phyloP scores from a whole-genome alignment of 2,888 invertebrate genomes.

The Synanthedon myopaeformis region DNA sequence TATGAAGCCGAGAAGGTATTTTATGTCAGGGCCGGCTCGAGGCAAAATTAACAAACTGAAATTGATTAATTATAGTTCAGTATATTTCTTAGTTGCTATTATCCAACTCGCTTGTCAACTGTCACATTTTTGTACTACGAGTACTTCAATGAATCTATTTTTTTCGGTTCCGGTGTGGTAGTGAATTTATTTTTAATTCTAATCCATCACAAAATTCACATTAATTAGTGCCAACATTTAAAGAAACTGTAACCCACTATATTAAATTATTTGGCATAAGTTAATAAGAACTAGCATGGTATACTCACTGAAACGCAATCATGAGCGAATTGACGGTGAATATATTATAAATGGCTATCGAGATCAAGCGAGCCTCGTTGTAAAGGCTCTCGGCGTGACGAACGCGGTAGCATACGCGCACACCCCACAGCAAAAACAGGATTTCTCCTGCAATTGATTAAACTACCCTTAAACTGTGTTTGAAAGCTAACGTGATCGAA shows the following conservation, averaged over 20 bases:
- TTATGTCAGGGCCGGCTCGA: conserved; percentile 89
- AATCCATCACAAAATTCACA: no score
- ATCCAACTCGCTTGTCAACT: no score
- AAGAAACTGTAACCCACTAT: no score
- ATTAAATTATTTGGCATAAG: no score
- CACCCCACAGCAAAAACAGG: conserved; percentile 86
- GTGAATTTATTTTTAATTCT: no score
- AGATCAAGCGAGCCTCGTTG: conserved; percentile 93
- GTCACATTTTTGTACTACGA: no score
- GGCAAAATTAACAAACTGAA: conserved; percentile 87
- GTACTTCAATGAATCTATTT: neutral
- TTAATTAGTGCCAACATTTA: no score
- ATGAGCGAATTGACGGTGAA: conserved; percentile 92
- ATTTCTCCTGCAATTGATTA: conserved; percentile 73
- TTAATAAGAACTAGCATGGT: no score
- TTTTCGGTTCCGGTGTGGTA: no score
- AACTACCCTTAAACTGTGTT: neutral
- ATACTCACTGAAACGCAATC: conserved; percentile 92
- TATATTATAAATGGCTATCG: conserved; percentile 95
- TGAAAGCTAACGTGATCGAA: neutral
- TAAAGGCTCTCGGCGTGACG: conserved; percentile 92
- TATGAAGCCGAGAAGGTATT: conserved; percentile 91
- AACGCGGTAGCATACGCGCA: conserved; percentile 87
- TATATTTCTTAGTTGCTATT: no score
- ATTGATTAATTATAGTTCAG: conserved; percentile 13